Percentiles rank a stretch among this genome's conserved stretches.
Evolutionary conservation across 2,113 vertebrate species (phyloP).

Genomic region (Podiceps cristatus): DNA sequence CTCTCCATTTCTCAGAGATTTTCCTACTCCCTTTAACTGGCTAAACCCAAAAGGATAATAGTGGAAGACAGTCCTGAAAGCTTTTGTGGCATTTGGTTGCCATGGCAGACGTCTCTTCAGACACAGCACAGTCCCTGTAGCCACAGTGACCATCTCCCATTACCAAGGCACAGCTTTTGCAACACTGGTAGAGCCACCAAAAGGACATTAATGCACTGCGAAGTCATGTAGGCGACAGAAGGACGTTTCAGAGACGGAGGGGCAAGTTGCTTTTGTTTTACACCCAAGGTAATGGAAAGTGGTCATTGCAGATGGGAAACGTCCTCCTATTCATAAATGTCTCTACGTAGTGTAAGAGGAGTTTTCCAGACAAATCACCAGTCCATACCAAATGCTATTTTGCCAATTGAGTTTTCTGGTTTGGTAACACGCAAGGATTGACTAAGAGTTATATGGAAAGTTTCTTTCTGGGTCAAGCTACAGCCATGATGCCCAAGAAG

Average conservation of each 20-base stretch:
- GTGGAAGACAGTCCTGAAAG: background rate
- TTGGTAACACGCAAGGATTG: background rate
- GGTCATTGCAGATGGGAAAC: background rate
- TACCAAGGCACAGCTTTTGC: background rate
- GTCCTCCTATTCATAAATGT: background rate
- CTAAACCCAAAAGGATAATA: background rate
- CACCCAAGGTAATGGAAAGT: background rate
- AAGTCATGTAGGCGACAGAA: background rate
- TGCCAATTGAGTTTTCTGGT: background rate
- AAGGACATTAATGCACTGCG: background rate
- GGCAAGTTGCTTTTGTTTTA: background rate
- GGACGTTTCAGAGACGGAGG: background rate
- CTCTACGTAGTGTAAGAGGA: background rate
- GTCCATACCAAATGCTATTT: background rate
- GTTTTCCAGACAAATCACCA: background rate
- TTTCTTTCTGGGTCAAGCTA: background rate
- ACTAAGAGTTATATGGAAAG: fast-evolving
- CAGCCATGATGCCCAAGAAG: background rate
- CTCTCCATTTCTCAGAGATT: background rate
- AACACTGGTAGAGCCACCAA: background rate
- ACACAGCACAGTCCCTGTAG: background rate
- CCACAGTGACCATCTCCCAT: background rate
- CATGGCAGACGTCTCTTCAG: background rate
- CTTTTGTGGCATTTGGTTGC: background rate
- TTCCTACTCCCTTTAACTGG: background rate